Evolutionary conservation across 1,140 invertebrate genomes (phyloP).

Genomic region (Phocides pigmalion): DNA sequence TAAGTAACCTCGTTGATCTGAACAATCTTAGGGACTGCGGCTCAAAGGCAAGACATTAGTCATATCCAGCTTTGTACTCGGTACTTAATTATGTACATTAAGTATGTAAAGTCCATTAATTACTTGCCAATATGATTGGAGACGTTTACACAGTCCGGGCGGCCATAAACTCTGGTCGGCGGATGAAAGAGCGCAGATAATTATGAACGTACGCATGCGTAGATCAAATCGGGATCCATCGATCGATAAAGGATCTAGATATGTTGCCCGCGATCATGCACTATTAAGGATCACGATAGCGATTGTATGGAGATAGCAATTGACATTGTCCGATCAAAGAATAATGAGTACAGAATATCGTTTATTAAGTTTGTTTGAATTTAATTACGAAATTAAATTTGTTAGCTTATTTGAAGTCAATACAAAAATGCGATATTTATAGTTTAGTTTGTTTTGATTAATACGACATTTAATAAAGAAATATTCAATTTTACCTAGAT

Average conservation of each 20-base stretch:
- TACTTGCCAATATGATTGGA: constrained; percentile 72
- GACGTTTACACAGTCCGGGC: constrained; percentile 72
- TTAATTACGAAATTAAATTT: constrained; percentile 24
- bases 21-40: not conserved
- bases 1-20: not conserved
- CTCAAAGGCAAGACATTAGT: constrained; percentile 34
- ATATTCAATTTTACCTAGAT: too few species aligned
- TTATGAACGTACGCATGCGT: constrained; percentile 79
- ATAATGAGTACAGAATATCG: constrained; percentile 22
- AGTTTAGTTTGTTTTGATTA: too few species aligned
- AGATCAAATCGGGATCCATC: constrained; percentile 78
- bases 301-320: constrained; percentile 42
- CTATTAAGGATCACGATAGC: constrained; percentile 56
- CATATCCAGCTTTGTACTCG: constrained; percentile 45
- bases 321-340: constrained; percentile 13
- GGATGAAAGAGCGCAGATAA: constrained; percentile 79
- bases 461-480: too few species aligned
- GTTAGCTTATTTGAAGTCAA: too few species aligned
- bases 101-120: constrained; percentile 71
- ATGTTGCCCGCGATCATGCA: constrained; percentile 57
- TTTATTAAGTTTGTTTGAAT: constrained; percentile 9
- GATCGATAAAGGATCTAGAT: constrained; percentile 78
- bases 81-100: constrained; percentile 61
- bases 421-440: too few species aligned
- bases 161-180: constrained; percentile 73